Evolutionary conservation across 2,113 vertebrate genomes (phyloP), one percentile per base, ranked within the genome.

Genomic region (Psilopsiagon aymara): DNA sequence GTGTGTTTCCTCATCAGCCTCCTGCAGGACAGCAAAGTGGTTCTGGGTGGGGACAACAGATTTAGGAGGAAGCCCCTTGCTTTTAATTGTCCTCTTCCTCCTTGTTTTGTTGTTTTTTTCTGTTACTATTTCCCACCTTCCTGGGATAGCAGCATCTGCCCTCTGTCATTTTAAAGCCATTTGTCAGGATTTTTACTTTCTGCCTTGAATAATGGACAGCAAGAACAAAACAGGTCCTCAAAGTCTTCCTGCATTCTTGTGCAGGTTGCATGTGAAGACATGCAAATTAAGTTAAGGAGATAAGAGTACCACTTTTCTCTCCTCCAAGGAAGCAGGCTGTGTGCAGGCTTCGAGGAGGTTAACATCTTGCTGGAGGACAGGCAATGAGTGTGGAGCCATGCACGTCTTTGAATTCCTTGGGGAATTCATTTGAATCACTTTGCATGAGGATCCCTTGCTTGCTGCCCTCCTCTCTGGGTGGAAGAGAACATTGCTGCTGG

Each of bases 361-460:
- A 57, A 11, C 55, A 53, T 16, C 37, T 43, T 35, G 31, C 57
- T 20, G 39, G 24, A 80, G 57, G 19, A 43, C 62, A 66, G 2
- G 0, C 0, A 1, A 17, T 17, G 43, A 51, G 21, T 16, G 4
- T 33, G 55, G 67, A 68, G 20, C 60, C 18, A 16, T 13, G 16
- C 29, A 31, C 3, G 49, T 33, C 23, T 60, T 25, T 37, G 16
- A 10, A 27, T 9, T 37, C 75, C 33, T 33, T 59, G 21, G 33
- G 9, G 57, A 59, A 16, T 59, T 35, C 15, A 24, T 35, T 35
- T 59, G 13, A 59, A 59, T 59, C 24, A 21, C 21, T 35, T 59
- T 2, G 1, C 27, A 3, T 0, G 1, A 24, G 2, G 1, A 43
- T 62, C 41, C 35, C 39, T 64, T 14, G 5, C 43, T 43, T 4